Evolutionary conservation across 2,888 invertebrate species (phyloP).

Genomic region (Cheilosia impressa): DNA sequence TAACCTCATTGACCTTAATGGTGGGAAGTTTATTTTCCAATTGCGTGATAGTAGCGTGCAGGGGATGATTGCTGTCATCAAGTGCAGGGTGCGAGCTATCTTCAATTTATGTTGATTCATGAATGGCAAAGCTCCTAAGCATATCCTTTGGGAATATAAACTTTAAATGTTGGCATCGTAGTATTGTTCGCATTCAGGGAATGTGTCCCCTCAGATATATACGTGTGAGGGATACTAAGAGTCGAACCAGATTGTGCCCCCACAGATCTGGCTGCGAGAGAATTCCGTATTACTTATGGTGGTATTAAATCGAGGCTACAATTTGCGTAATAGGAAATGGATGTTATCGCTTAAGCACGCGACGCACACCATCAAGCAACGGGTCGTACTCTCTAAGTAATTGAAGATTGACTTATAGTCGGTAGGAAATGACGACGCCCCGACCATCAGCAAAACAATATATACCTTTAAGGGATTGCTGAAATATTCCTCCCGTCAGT

Average conservation of each 20-base stretch:
- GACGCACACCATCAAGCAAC: not conserved
- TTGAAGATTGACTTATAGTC: slow-evolving; percentile 31
- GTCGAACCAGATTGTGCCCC: not conserved
- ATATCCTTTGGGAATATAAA: slow-evolving; percentile 14
- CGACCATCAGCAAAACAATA: not conserved
- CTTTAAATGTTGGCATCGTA: not conserved
- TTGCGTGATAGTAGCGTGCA: not conserved
- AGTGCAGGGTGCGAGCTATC: slow-evolving; percentile 12
- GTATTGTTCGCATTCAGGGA: not conserved
- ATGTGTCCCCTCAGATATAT: not conserved
- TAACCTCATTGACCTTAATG: slow-evolving; percentile 51
- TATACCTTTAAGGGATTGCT: not conserved
- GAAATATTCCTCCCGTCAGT: not conserved
- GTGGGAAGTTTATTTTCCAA: not conserved
- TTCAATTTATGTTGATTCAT: slow-evolving; percentile 43
- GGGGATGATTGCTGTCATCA: not conserved
- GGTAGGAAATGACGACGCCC: not conserved
- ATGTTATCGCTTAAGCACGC: not conserved
- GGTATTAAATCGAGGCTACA: slow-evolving; percentile 8
- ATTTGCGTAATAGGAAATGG: slow-evolving; percentile 37
- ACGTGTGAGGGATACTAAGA: slow-evolving; percentile 8
- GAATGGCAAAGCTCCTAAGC: slow-evolving; percentile 29
- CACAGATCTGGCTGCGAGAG: slow-evolving; percentile 4
- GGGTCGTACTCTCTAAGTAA: slow-evolving; percentile 40
- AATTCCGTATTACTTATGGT: not conserved